A percentile compares a stretch with the other conserved stretches of the same genome.
These are phyloP conservation scores for Aproaerema taeniolella DNA, from an alignment of 2,888 invertebrate species.

Conservation along the genomic window DNA sequence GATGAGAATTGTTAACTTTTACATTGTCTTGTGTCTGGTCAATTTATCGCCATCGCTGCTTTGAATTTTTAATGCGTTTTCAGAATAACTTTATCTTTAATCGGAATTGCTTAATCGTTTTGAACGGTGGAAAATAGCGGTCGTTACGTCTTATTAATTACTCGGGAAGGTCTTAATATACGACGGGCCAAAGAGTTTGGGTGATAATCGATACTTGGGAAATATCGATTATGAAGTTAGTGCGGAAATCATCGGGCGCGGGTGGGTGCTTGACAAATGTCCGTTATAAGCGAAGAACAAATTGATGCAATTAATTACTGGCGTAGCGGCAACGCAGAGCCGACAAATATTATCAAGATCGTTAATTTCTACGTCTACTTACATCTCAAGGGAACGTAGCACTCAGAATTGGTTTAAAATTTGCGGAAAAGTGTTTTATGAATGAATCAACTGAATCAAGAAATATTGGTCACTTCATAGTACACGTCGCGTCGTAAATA, in stretches of 20 bases:
- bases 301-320: conserved; percentile 72
- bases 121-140: conserved; percentile 35
- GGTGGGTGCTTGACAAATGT: conserved; percentile 70
- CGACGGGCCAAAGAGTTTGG: conserved; percentile 44
- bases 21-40: conserved; percentile 46
- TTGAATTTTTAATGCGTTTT: conserved; percentile 41
- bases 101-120: conserved; percentile 27
- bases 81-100: conserved; percentile 25
- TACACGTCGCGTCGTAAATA: too few relatives aligned
- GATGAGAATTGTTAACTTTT: conserved; percentile 71
- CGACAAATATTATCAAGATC: conserved; percentile 76
- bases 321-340: conserved; percentile 63
- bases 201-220: conserved; percentile 55
- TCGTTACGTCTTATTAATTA: conserved; percentile 54
- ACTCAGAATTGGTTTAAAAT: too few relatives aligned
- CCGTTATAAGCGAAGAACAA: conserved; percentile 73
- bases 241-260: conserved; percentile 64
- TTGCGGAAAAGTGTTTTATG: too few relatives aligned
- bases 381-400: too few relatives aligned
- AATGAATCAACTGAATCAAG: too few relatives aligned
- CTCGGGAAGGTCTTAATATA: conserved; percentile 47
- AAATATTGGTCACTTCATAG: too few relatives aligned
- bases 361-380: conserved; percentile 71
- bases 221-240: conserved; percentile 73
- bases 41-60: conserved; percentile 42